phyloP scores from a whole-genome alignment of 2,888 invertebrate species.

The Nomada lathburiana region DNA sequence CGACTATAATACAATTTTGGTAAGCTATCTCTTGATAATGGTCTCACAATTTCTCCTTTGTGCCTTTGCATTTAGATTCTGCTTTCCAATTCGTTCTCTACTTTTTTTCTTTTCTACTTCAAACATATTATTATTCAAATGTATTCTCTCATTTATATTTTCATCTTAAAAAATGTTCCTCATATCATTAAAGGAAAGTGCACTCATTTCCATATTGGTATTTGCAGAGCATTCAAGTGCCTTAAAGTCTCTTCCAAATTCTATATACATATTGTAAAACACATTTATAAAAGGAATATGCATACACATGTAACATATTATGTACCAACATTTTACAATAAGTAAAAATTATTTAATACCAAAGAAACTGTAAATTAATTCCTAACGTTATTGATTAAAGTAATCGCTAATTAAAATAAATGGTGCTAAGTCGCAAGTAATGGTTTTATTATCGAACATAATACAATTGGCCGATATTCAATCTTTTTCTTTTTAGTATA shows the following conservation, averaged over 20 bases:
- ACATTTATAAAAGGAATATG: slow-evolving; percentile 28
- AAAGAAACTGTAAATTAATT: slow-evolving; percentile 34
- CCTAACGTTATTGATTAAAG: neutral
- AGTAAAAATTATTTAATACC: slow-evolving; percentile 64
- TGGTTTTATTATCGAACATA: slow-evolving; percentile 14
- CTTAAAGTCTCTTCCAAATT: slow-evolving; percentile 72
- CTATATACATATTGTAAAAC: slow-evolving; percentile 31
- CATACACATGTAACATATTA: slow-evolving; percentile 41
- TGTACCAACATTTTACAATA: slow-evolving; percentile 61
- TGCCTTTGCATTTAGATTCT: slow-evolving; percentile 49
- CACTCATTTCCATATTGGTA: slow-evolving; percentile 65
- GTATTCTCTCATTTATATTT: slow-evolving; percentile 10
- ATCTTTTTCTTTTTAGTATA: slow-evolving; percentile 13
- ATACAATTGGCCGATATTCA: neutral
- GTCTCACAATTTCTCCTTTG: slow-evolving; percentile 32
- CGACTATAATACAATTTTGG: slow-evolving; percentile 24
- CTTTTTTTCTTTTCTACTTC: neutral
- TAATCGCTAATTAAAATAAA: slow-evolving; percentile 22
- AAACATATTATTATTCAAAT: slow-evolving; percentile 23
- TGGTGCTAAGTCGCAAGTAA: neutral
- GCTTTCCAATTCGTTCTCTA: slow-evolving; percentile 45
- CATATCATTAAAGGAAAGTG: slow-evolving; percentile 22
- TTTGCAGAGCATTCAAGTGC: slow-evolving; percentile 72
- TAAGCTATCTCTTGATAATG: slow-evolving; percentile 22
- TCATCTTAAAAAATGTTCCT: slow-evolving; percentile 1